phyloP scores from a whole-genome alignment of 2,797 vertebrate species.

The Emys orbicularis region DNA sequence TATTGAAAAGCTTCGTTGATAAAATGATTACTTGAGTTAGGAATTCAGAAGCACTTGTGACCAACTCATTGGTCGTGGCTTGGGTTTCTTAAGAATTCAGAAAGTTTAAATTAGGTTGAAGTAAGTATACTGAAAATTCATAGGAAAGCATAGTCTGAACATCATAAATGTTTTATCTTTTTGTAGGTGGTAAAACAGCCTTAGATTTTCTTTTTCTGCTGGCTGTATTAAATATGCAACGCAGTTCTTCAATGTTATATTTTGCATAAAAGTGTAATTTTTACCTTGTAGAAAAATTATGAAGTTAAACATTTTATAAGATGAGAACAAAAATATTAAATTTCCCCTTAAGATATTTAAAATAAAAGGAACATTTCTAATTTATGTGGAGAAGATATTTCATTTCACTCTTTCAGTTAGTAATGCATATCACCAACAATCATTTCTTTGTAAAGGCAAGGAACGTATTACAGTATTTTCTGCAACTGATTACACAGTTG shows the following conservation, averaged over 20 bases:
- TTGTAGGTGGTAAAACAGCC: neutral
- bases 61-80: neutral
- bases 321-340: conserved; percentile 45
- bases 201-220: conserved; percentile 12
- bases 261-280: conserved; percentile 30
- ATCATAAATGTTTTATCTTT: neutral
- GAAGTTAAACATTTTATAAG: conserved; percentile 42
- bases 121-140: neutral
- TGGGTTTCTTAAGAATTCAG: neutral
- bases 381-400: conserved; percentile 12
- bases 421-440: conserved; percentile 2
- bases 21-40: neutral
- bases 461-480: conserved; percentile 23
- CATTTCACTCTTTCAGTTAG: conserved; percentile 2
- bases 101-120: neutral
- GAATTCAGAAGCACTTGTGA: conserved; percentile 28
- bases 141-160: neutral
- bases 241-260: conserved; percentile 1
- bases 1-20: neutral
- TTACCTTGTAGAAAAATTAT: conserved; percentile 26
- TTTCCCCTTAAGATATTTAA: conserved; percentile 49
- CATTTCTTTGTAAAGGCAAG: conserved; percentile 25
- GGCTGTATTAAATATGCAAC: neutral
- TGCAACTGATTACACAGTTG: conserved; percentile 51
- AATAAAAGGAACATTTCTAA: conserved; percentile 36